Evolutionary conservation across 1,140 invertebrate species (phyloP), one percentile per base, ranked within the genome.

Genomic region (Penaeus japonicus): DNA sequence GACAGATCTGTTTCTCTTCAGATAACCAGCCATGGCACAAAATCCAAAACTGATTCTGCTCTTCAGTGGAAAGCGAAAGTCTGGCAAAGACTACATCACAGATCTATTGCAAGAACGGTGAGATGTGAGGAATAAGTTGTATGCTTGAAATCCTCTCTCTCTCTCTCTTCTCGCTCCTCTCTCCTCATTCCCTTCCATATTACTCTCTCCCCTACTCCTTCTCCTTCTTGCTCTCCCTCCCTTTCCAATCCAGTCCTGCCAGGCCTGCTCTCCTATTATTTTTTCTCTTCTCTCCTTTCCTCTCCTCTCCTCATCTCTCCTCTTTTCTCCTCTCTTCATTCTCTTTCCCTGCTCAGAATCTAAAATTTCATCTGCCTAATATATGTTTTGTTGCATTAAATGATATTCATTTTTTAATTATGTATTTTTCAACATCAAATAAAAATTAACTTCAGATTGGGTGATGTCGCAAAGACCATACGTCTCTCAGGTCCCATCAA

Each of bases 401-500:
- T 1, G 47, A 80, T 27, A 4, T 80, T n/a, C 7, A 12, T 22
- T 47, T 22, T 80, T 35, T 24, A 10, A 22, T 12, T 4, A 53
- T 5, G n/a, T 80, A 39, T 20, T 79, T 30, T 32, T 22, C 5
- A 39, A 80, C 47, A 1, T 18, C 30, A 32, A 15, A 77, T 77
- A 54, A 20, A 17, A 32, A 27, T 65, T 53, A 91, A 89, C 93
- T 93, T 85, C 92, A 95, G 95, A 92, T 91, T 95, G 90, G 93
- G 93, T 80, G 89, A 92, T 1, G 93, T 93, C 57, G 94, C 94
- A 91, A 93, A 94, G 65, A 95, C 97, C 32, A 93, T 97, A 89
- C 94, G 95, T 93, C 95, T 97, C 90, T 97, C 96, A 17, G 95
- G 94, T 84, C 97, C 96, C 17, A 96, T 97, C 78, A 97, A 97